Evolutionary conservation across 2,113 vertebrate species (phyloP).

Genomic region (Muntiacus muntjak): DNA sequence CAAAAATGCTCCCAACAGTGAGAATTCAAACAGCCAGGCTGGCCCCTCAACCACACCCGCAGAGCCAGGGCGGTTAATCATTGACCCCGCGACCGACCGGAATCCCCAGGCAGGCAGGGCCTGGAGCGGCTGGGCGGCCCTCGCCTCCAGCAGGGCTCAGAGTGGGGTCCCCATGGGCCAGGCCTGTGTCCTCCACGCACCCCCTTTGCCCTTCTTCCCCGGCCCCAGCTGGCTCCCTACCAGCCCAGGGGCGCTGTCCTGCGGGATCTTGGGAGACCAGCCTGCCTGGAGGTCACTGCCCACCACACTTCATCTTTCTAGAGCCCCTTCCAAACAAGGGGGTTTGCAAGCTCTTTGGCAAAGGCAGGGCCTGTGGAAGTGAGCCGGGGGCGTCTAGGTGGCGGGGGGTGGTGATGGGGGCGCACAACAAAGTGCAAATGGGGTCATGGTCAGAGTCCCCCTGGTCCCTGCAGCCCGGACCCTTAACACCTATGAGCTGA

Average conservation of each 20-base stretch:
- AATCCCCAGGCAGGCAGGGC: no score
- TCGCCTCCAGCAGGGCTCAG: fast-evolving
- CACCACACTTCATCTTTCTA: no score
- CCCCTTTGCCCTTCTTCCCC: not conserved
- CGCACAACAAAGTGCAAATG: fast-evolving
- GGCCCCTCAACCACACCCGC: not conserved
- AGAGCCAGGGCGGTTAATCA: not conserved
- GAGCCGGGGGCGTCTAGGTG: not conserved
- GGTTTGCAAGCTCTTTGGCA: not conserved
- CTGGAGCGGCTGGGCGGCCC: not conserved
- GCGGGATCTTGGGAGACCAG: not conserved
- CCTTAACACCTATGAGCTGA: fast-evolving
- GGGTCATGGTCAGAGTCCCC: not conserved
- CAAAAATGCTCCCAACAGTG: not conserved
- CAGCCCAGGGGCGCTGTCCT: fast-evolving
- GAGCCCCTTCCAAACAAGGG: fast-evolving
- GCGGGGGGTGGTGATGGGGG: not conserved
- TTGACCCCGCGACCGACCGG: not conserved
- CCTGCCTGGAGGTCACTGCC: not conserved
- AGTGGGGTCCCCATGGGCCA: fast-evolving
- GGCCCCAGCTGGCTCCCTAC: not conserved
- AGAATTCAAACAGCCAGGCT: not conserved
- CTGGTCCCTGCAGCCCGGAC: not conserved
- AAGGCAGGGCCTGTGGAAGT: fast-evolving
- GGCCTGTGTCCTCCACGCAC: fast-evolving